Base-by-base conservation (phyloP, 1,140 invertebrate species). In the Ephestia elutella region DNA sequence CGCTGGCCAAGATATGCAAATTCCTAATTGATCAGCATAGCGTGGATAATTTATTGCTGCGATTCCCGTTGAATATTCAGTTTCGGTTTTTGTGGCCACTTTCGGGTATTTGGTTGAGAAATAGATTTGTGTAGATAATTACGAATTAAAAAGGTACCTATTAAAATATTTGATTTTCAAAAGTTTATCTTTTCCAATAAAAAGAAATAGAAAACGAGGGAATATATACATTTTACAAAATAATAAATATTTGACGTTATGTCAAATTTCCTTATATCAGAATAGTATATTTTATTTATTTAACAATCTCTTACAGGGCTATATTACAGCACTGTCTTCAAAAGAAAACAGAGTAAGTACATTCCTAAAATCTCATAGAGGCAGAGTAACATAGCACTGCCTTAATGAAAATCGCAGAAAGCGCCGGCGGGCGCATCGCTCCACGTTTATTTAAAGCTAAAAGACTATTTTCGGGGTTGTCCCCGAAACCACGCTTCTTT, bases 381-480 rank as follows among this genome's bases (percentile, higher is more conserved):
- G 13, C 15, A 9, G 8, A 5, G 30, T 32, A 32, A 32, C 2
- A 15, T 10, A 44, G 38, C 20, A 25, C 20, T 7, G 8, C 9
- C 19, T 20, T 53, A 53, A 53, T 53, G 50, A 25, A 53, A 53
- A 53, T 53, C 50, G 50, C 21, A 53, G 50, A 15, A 53, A 53
- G 20, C 9, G 50, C 50, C 50, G 2, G 1, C 50, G 20, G 50
- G 50, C 50, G 50, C 50, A 25, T 53, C 50, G 20, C 21, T 53
- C 19, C 21, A 53, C 50, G 50, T 53, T 53, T 53, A 53, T 53
- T 53, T 53, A 53, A 53, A 53, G 50, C 50, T 25, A 25, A 53
- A 53, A 53, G 50, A 25, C 50, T 21, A 53, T 25, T 53, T 53
- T 53, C 50, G 50, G 20, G 20, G 19, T n/a, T 20, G 50, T 20